A percentile compares a stretch with the other conserved stretches of the same genome.
These are phyloP conservation scores for Anas bahamensis DNA, from an alignment of 2,797 vertebrate genomes.

Conservation along the genomic window DNA sequence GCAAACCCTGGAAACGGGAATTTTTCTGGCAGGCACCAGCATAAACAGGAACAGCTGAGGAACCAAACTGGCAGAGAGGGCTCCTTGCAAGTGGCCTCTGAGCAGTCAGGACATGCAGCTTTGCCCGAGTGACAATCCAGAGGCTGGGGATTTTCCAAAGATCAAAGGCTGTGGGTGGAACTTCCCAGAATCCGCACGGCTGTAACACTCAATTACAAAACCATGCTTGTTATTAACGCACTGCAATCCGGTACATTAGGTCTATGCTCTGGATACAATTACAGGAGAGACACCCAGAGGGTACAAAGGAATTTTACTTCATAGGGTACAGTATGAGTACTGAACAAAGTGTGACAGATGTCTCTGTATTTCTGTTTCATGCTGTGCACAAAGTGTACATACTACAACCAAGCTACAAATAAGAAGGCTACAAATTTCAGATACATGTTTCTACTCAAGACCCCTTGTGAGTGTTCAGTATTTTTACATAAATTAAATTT, in stretches of 20 bases:
- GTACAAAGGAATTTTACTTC: background rate
- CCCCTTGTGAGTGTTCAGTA: background rate
- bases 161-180: background rate
- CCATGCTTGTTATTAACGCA: background rate
- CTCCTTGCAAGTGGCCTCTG: background rate
- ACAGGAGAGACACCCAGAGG: background rate
- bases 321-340: background rate
- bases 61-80: background rate
- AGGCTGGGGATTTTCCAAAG: background rate
- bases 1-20: background rate
- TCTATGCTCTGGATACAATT: background rate
- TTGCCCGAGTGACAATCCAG: background rate
- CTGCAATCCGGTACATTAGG: background rate
- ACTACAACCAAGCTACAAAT: background rate
- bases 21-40: background rate
- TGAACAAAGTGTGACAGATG: background rate
- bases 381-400: background rate
- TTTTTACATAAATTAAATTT: background rate
- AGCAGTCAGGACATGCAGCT: background rate
- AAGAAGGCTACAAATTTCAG: background rate
- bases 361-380: background rate
- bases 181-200: background rate
- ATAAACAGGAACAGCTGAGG: background rate
- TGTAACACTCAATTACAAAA: background rate
- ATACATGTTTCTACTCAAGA: background rate